phyloP scores from a whole-genome alignment of 2,113 vertebrate genomes.

The Gavialis gangeticus region DNA sequence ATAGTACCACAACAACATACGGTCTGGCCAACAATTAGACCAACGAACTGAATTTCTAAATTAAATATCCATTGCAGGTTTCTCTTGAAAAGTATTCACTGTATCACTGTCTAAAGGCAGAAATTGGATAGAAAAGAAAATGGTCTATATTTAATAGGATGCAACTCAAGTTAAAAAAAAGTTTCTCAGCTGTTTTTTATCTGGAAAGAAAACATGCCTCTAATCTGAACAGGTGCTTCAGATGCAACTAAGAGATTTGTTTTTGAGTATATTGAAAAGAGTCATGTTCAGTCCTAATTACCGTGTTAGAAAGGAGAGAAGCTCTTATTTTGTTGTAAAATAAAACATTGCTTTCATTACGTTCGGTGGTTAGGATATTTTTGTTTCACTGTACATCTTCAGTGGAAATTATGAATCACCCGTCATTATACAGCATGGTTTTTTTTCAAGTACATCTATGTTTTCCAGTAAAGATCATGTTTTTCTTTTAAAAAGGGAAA shows the following conservation, averaged over 20 bases:
- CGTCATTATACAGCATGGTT: background rate
- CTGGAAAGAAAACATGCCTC: background rate
- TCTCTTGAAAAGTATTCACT: constrained; percentile 1
- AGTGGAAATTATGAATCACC: constrained; percentile 46
- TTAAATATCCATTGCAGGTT: background rate
- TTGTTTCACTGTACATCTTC: background rate
- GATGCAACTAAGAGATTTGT: background rate
- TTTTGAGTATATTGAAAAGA: background rate
- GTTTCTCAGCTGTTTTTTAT: background rate
- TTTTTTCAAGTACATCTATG: background rate
- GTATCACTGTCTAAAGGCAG: background rate
- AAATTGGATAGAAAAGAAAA: background rate
- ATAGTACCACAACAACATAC: background rate
- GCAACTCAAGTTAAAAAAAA: background rate
- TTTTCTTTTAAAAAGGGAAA: background rate
- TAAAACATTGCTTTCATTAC: background rate
- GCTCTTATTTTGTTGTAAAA: background rate
- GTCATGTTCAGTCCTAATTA: background rate
- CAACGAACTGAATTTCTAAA: background rate
- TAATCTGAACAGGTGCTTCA: background rate
- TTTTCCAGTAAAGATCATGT: constrained; percentile 28
- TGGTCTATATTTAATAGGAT: background rate
- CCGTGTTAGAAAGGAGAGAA: background rate
- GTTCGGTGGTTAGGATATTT: background rate
- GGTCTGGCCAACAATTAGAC: background rate